Conservation (phyloP, 1,140 invertebrate genomes). For the Drosophila navojoa region DNA sequence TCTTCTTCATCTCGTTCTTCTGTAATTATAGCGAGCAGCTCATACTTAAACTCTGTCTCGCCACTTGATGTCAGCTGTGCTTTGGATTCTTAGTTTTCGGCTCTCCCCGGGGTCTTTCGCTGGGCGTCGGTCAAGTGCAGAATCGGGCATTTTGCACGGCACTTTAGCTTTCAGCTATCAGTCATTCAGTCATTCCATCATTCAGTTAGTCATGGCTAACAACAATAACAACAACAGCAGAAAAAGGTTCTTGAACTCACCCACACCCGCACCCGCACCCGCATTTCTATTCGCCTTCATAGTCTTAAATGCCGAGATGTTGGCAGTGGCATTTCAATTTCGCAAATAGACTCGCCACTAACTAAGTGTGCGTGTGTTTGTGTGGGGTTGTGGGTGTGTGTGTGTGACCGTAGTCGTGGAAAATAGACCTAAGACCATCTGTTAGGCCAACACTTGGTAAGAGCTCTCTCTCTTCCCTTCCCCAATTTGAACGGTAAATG, state of each 20-base stretch:
- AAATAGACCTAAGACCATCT: conserved; percentile 15
- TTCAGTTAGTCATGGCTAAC: conserved; percentile 77
- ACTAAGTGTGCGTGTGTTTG: not conserved
- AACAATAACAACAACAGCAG: not conserved
- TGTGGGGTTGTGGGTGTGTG: conserved; percentile 5
- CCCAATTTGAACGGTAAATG: conserved; percentile 47
- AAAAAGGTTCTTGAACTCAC: conserved; percentile 74
- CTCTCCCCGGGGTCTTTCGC: conserved; percentile 5
- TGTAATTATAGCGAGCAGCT: conserved; percentile 66
- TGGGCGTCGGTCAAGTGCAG: conserved; percentile 72
- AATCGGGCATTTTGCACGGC: conserved; percentile 67
- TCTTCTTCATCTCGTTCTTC: conserved; percentile 43
- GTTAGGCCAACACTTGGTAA: conserved; percentile 14
- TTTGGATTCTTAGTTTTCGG: conserved; percentile 19
- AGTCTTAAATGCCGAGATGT: conserved; percentile 42
- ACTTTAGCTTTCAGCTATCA: conserved; percentile 59
- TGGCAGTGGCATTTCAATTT: conserved; percentile 77
- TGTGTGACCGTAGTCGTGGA: conserved; percentile 8
- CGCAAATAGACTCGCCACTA: conserved; percentile 59
- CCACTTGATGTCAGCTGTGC: conserved; percentile 48
- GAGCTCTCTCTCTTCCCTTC: not conserved
- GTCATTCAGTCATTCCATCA: conserved; percentile 62
- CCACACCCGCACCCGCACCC: conserved; percentile 20
- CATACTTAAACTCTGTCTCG: conserved; percentile 38
- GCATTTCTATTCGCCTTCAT: conserved; percentile 33